These are phyloP conservation scores for Oxyruncus cristatus DNA, from an alignment of 2,113 vertebrate genomes.

Conservation along the genomic window DNA sequence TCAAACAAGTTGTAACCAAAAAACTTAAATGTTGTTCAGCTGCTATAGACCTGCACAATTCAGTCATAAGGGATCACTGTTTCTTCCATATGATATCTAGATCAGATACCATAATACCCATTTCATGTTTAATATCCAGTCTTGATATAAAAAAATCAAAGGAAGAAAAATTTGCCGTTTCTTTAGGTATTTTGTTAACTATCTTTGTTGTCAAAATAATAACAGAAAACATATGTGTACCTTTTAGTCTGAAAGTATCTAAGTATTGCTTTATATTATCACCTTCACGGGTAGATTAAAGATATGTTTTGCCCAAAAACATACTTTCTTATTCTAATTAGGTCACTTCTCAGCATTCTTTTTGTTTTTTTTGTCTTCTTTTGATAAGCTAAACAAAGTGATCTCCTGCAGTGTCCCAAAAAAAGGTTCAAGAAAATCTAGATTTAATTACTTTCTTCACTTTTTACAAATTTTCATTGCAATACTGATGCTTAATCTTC, in stretches of 20 bases:
- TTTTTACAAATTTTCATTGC: not conserved
- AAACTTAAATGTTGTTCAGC: not conserved
- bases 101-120: not conserved
- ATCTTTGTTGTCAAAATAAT: not conserved
- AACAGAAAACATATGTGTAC: not conserved
- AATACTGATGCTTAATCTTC: not conserved
- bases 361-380: not conserved
- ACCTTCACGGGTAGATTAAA: conserved; percentile 7
- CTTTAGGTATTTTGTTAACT: not conserved
- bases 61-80: not conserved
- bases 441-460: not conserved
- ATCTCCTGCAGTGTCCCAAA: not conserved
- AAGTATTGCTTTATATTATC: not conserved
- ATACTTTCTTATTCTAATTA: conserved; percentile 18
- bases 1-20: not conserved
- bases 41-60: not conserved
- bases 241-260: not conserved
- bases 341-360: not conserved
- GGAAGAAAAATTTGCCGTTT: not conserved
- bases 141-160: not conserved
- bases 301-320: not conserved
- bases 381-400: not conserved
- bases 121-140: not conserved
- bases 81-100: not conserved
- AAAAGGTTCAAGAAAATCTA: not conserved